Evolutionary conservation across 2,888 invertebrate genomes (phyloP).

Genomic region (Caenorhabditis virilis): DNA sequence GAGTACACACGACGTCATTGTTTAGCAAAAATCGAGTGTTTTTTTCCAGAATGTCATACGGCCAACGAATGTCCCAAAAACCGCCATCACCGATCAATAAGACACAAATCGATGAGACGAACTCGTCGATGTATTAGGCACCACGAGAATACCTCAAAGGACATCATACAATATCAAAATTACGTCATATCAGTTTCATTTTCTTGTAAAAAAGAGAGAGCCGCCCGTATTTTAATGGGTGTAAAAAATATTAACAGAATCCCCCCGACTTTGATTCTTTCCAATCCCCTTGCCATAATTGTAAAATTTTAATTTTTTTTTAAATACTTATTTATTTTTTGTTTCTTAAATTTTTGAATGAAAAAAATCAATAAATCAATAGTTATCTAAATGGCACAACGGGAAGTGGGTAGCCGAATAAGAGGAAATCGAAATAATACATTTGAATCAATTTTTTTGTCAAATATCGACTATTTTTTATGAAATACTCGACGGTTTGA

Average conservation of each 20-base stretch:
- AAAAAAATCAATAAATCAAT: too few species aligned
- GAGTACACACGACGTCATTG: background rate
- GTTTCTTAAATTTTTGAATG: background rate
- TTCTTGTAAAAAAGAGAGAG: too few species aligned
- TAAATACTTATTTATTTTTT: conserved; percentile 1
- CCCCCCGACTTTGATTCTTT: too few species aligned
- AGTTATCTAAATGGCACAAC: conserved; percentile 1
- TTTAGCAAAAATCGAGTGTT: background rate
- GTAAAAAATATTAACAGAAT: too few species aligned
- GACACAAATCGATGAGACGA: conserved; percentile 30
- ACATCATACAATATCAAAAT: too few species aligned
- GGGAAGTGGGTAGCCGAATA: conserved; percentile 41
- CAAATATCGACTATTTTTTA: conserved; percentile 15
- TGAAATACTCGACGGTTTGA: conserved; percentile 13
- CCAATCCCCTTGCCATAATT: too few species aligned
- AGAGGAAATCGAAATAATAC: conserved; percentile 44
- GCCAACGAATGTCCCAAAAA: conserved; percentile 6
- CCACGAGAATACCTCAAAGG: too few species aligned
- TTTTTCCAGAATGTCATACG: conserved; percentile 35
- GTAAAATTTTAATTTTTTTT: background rate
- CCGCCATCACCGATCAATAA: conserved; percentile 18
- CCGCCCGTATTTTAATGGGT: too few species aligned
- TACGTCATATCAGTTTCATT: too few species aligned
- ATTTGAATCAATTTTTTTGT: conserved; percentile 30
- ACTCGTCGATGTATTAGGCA: conserved; percentile 27